Conservation (phyloP, 2,888 invertebrate genomes). For the Stenurella melanura region DNA sequence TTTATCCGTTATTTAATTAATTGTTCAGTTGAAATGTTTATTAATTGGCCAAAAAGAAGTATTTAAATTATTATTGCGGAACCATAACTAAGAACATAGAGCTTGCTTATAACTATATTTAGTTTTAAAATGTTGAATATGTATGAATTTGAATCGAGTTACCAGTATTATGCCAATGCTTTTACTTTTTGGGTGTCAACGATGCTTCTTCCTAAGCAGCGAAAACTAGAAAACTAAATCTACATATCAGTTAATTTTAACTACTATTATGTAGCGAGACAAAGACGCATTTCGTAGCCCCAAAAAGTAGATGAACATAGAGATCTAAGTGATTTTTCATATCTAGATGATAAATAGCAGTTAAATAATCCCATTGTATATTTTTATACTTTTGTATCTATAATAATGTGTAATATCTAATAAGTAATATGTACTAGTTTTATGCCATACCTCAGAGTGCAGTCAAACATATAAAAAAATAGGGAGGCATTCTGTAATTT, state of each 20-base stretch:
- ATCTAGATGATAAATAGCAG: neutral
- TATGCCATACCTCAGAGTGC: neutral
- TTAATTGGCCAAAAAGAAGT: too few relatives aligned
- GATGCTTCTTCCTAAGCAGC: neutral
- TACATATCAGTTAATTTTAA: too few relatives aligned
- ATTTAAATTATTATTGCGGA: too few relatives aligned
- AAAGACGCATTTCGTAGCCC: neutral
- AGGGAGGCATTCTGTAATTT: too few relatives aligned
- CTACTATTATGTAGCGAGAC: too few relatives aligned
- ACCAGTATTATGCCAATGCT: conserved; percentile 4
- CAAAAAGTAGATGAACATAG: neutral
- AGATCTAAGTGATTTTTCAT: neutral
- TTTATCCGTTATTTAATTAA: too few relatives aligned
- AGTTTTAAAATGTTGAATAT: neutral
- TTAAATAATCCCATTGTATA: neutral
- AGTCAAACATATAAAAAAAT: too few relatives aligned
- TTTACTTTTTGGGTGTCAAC: neutral
- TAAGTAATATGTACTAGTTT: neutral
- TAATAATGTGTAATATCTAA: neutral
- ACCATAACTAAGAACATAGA: too few relatives aligned
- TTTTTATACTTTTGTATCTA: neutral
- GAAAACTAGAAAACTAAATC: neutral
- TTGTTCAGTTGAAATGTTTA: too few relatives aligned
- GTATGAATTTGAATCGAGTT: neutral
- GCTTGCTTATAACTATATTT: too few relatives aligned